Conservation (phyloP, 1,140 invertebrate species). For the Sesamia nonagrioides region DNA sequence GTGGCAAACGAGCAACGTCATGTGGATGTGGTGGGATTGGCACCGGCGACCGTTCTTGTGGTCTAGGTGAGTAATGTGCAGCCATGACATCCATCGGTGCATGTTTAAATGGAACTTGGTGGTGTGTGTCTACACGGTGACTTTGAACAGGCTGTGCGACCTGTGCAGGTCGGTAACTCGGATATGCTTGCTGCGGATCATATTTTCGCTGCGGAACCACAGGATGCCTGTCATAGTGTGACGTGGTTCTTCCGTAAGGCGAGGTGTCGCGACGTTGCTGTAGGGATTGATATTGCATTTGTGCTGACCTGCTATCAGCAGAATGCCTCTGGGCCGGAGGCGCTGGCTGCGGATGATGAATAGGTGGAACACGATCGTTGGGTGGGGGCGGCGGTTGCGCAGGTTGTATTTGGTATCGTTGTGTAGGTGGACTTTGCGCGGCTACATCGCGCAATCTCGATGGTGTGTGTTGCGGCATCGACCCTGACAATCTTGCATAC, state of each 20-base stretch:
- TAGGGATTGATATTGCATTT: conserved; percentile 66
- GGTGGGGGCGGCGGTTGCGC: conserved; percentile 77
- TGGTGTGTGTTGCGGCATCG: conserved; percentile 72
- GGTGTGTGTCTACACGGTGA: conserved; percentile 71
- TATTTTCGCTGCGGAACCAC: conserved; percentile 75
- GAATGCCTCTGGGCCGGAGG: conserved; percentile 64
- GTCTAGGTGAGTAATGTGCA: conserved; percentile 68
- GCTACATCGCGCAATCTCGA: conserved; percentile 73
- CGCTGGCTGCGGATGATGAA: conserved; percentile 76
- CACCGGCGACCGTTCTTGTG: conserved; percentile 67
- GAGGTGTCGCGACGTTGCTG: conserved; percentile 73
- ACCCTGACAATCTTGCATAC: conserved; percentile 75
- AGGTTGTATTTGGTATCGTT: conserved; percentile 71
- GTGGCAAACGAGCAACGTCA: conserved; percentile 66
- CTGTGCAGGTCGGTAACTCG: conserved; percentile 75
- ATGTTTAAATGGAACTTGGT: conserved; percentile 75
- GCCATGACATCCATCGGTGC: conserved; percentile 67
- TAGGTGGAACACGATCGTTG: conserved; percentile 81
- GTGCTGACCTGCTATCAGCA: conserved; percentile 67
- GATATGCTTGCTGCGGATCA: conserved; percentile 82
- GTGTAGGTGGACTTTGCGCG: conserved; percentile 68
- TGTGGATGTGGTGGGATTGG: conserved; percentile 64
- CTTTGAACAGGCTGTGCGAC: conserved; percentile 67
- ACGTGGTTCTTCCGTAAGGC: conserved; percentile 63
- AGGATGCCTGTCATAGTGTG: conserved; percentile 78